These are phyloP conservation scores for Notiomystis cincta DNA, from an alignment of 2,113 vertebrate species.

Conservation along the genomic window DNA sequence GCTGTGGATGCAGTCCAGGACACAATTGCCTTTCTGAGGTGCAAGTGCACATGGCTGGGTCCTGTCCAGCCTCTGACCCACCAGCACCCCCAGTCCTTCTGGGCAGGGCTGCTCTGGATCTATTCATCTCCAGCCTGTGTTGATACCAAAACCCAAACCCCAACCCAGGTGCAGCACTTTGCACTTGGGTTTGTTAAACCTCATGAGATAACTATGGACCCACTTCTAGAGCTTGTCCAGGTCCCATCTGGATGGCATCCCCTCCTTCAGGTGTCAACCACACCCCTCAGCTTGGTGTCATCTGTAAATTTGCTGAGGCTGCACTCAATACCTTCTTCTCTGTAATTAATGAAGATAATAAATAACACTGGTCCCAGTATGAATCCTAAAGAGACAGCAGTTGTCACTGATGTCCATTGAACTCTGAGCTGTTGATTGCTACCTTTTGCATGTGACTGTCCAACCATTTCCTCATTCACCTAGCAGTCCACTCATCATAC, in stretches of 20 bases:
- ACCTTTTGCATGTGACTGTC: neutral
- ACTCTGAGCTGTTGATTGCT: neutral
- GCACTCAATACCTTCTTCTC: neutral
- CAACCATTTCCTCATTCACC: neutral
- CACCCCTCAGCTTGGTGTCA: neutral
- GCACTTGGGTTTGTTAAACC: neutral
- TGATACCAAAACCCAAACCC: neutral
- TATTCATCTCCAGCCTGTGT: neutral
- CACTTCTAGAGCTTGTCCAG: neutral
- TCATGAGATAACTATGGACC: neutral
- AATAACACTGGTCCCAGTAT: neutral
- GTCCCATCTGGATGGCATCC: neutral
- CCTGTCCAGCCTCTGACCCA: neutral
- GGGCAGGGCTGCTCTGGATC: neutral
- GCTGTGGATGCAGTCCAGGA: neutral
- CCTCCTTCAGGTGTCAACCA: fast-evolving
- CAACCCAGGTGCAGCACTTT: neutral
- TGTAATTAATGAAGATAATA: neutral
- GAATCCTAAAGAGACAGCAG: neutral
- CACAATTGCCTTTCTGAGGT: neutral
- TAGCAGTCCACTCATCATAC: neutral
- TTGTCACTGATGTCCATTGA: neutral
- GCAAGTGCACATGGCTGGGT: neutral
- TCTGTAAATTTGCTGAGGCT: neutral
- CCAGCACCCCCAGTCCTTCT: neutral